Evolutionary conservation across 2,888 invertebrate species (phyloP).

Genomic region (Amiota communis): DNA sequence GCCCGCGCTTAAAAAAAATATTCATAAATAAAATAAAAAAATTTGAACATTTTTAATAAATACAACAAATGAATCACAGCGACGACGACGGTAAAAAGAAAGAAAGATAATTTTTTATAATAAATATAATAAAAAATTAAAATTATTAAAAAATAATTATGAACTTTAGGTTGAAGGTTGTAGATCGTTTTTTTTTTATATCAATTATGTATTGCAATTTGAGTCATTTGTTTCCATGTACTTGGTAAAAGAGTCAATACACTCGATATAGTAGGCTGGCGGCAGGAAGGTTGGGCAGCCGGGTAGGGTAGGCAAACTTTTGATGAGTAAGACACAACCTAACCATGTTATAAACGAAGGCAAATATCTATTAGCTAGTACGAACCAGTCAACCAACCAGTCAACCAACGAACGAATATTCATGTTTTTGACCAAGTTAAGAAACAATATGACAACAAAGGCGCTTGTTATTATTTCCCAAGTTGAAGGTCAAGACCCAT

Average conservation of each 20-base stretch:
- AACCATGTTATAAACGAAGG: background rate
- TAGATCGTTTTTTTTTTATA: background rate
- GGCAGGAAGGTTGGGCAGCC: too few relatives aligned
- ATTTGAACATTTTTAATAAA: conserved; percentile 5
- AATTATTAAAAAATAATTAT: conserved; percentile 16
- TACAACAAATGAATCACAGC: background rate
- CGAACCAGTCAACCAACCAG: too few relatives aligned
- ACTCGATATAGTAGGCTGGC: background rate
- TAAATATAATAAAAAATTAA: background rate
- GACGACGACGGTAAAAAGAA: background rate
- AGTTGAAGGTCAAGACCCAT: conserved; percentile 58
- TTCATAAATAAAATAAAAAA: background rate
- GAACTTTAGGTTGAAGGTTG: conserved; percentile 28
- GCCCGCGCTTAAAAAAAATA: conserved; percentile 8
- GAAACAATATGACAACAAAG: conserved; percentile 7
- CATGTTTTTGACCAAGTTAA: conserved; percentile 22
- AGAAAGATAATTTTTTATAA: too few relatives aligned
- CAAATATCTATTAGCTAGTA: background rate
- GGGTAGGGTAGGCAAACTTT: background rate
- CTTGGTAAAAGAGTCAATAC: conserved; percentile 8
- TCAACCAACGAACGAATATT: conserved; percentile 2
- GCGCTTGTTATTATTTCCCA: conserved; percentile 39
- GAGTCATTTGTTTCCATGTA: conserved; percentile 3
- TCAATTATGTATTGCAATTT: conserved; percentile 11
- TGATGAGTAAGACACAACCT: conserved; percentile 9